Conservation (phyloP, 2,888 invertebrate genomes). For the Agrotis ipsilon region DNA sequence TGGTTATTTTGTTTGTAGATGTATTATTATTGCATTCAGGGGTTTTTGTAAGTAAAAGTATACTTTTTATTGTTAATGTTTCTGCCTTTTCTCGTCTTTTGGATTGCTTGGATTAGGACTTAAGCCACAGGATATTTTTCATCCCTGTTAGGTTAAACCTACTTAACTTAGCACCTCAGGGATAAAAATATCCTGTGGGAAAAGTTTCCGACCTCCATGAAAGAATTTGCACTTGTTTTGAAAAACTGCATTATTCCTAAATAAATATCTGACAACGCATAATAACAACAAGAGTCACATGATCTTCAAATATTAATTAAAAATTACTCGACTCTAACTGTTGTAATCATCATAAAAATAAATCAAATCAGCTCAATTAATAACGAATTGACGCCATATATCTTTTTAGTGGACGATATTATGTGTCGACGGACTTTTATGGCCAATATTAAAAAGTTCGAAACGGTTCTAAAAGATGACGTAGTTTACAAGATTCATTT, state of each 20-base stretch:
- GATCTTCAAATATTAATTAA: slow-evolving; percentile 4
- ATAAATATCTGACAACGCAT: neutral
- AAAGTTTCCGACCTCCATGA: no score
- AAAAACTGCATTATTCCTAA: neutral
- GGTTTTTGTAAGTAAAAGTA: neutral
- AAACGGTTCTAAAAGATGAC: slow-evolving; percentile 32
- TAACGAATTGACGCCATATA: slow-evolving; percentile 73
- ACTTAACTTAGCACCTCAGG: no score
- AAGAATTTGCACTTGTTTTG: no score
- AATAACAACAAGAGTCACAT: neutral
- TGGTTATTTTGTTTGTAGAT: slow-evolving; percentile 10
- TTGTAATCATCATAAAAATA: slow-evolving; percentile 41
- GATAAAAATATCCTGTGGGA: no score
- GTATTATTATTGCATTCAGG: no score
- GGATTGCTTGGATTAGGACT: no score
- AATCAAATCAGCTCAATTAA: slow-evolving; percentile 67
- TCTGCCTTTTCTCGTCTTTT: no score
- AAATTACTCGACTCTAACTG: slow-evolving; percentile 2
- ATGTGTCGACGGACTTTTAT: slow-evolving; percentile 68
- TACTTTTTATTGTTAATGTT: no score
- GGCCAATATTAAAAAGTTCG: slow-evolving; percentile 61
- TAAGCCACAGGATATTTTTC: no score
- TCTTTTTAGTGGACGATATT: slow-evolving; percentile 74
- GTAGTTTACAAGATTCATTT: slow-evolving; percentile 9
- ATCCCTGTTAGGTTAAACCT: no score